phyloP scores from a whole-genome alignment of 2,888 invertebrate species.

The Mellilla xanthometata region DNA sequence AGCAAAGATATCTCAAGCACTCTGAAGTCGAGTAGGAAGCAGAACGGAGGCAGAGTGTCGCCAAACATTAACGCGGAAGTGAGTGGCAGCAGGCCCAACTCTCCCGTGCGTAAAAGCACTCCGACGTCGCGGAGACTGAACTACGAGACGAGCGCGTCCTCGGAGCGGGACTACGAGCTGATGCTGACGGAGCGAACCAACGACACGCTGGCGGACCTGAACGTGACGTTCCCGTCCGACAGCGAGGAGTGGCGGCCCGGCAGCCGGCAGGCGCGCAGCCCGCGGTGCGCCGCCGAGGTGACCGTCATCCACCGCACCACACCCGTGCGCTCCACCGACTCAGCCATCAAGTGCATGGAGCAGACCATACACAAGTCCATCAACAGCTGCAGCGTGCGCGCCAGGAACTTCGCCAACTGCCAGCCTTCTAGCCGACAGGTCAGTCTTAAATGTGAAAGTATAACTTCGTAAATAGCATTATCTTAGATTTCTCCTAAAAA shows the following conservation, averaged over 20 bases:
- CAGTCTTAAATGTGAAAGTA: conserved; percentile 25
- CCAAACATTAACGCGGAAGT: conserved; percentile 40
- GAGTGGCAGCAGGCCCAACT: conserved; percentile 49
- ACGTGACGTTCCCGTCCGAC: conserved; percentile 73
- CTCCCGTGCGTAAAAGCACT: conserved; percentile 38
- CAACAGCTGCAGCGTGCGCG: conserved; percentile 28
- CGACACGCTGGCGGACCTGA: conserved; percentile 75
- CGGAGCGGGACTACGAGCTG: conserved; percentile 60
- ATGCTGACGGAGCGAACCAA: conserved; percentile 73
- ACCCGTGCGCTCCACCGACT: conserved; percentile 36
- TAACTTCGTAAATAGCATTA: too few relatives aligned
- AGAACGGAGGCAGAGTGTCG: conserved; percentile 35
- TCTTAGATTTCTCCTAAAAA: too few relatives aligned
- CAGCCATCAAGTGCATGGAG: conserved; percentile 46
- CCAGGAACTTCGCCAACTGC: conserved; percentile 22
- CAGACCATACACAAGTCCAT: conserved; percentile 48
- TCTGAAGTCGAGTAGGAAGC: conserved; percentile 47
- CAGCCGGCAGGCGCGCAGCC: conserved; percentile 1
- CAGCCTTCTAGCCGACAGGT: conserved; percentile 57
- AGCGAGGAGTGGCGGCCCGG: conserved; percentile 47
- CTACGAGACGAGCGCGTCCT: conserved; percentile 61
- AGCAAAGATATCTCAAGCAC: conserved; percentile 62
- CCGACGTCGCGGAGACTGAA: conserved; percentile 50
- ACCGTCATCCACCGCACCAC: conserved; percentile 35
- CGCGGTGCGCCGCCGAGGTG: conserved; percentile 22